Percentiles rank a stretch among this genome's conserved stretches.
These are phyloP conservation scores for Ennomos quercinarius DNA, from an alignment of 2,888 invertebrate genomes.

Conservation along the genomic window DNA sequence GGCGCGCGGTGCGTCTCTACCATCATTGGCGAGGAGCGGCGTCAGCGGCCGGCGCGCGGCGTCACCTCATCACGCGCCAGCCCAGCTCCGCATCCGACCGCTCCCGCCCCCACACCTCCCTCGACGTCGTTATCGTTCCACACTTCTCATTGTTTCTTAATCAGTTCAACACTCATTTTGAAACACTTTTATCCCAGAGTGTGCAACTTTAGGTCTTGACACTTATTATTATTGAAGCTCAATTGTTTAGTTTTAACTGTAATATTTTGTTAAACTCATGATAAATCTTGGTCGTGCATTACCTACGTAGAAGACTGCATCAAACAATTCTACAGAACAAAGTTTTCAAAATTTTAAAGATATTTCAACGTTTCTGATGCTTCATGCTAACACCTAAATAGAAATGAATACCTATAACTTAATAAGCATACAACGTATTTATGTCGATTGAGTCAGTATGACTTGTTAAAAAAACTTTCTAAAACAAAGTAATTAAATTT, in stretches of 20 bases:
- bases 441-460: too few species aligned
- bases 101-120: conserved; percentile 49
- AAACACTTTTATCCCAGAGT: conserved; percentile 19
- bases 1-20: conserved; percentile 83
- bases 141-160: conserved; percentile 47
- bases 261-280: conserved; percentile 9
- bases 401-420: too few species aligned
- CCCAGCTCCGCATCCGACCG: conserved; percentile 46
- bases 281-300: conserved; percentile 1
- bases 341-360: not conserved
- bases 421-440: too few species aligned
- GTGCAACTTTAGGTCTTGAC: conserved; percentile 1
- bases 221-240: conserved; percentile 9
- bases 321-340: not conserved
- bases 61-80: conserved; percentile 78
- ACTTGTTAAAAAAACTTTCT: too few species aligned
- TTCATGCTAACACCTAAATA: too few species aligned
- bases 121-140: conserved; percentile 47
- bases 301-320: not conserved
- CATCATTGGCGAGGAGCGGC: conserved; percentile 83
- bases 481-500: too few species aligned
- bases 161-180: conserved; percentile 32
- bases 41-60: conserved; percentile 79
- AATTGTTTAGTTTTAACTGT: not conserved
- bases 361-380: conserved; percentile 31